Base-by-base conservation (phyloP, 2,113 vertebrate species). In the Neolamprologus ventralis region DNA sequence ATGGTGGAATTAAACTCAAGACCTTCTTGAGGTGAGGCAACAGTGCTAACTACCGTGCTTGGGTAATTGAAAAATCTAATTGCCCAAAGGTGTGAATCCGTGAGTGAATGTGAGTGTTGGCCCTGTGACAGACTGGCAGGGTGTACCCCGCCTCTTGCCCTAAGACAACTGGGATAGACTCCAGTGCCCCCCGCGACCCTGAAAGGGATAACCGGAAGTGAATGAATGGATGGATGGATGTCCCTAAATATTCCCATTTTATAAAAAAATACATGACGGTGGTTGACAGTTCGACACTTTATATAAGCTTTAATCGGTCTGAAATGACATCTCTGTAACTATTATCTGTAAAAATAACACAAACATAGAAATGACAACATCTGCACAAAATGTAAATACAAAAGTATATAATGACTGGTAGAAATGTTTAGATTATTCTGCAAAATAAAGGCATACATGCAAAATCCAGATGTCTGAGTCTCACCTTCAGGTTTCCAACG, bases 11-110 rank as follows among this genome's bases (percentile, higher is more conserved):
- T 58, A 4, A 58, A 58, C 55, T 58, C 7, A 58, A 31, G 57
- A 58, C 5, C 57, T 58, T 28, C 55, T 58, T 58, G 55, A 17
- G 1, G 55, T 58, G 26, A 58, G 14, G 55, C 14, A 17, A 58
- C 26, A 58, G 55, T 31, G 14, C 26, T 31, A 17, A 58, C 0
- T 2, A 58, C 26, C 1, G 1, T 31, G 26, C 5, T 58, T 58
- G 26, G 26, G 1, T 31, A 58, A 58, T 1, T 31, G 3, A 31
- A 58, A 58, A 31, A 58, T 58, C 26, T 0, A 58, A 0, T 1
- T 58, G 26, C 55, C 55, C 55, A 58, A 58, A 4, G 5, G 26
- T 58, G 55, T 58, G 2, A 17, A 58, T 1, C 55, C 0, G 0
- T 31, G 26, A 58, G 0, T 58, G 55, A 58, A 6, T 58, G 26